Conservation (phyloP, 1,140 invertebrate genomes). For the Ephestia elutella region DNA sequence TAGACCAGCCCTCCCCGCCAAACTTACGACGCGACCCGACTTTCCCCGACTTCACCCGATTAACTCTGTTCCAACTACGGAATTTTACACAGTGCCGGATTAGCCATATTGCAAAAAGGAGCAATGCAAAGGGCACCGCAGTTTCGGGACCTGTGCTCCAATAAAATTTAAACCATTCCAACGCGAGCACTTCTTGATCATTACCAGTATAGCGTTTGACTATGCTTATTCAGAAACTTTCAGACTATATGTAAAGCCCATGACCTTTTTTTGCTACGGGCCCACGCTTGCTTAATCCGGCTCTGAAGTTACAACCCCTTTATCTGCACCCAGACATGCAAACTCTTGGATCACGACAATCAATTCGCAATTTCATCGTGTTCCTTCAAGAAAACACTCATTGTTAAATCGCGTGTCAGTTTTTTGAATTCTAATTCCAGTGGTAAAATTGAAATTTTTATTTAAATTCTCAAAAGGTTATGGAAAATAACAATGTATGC, state of each 20-base stretch:
- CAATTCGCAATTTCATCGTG: conserved; percentile 36
- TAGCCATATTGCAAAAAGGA: too few species aligned
- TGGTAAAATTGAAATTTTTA: conserved; percentile 5
- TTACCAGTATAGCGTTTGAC: too few species aligned
- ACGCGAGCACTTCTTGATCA: too few species aligned
- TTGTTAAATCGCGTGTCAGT: conserved; percentile 2
- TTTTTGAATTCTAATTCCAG: not conserved
- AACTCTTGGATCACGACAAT: conserved; percentile 49
- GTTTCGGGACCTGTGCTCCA: too few species aligned
- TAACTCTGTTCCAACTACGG: conserved; percentile 23
- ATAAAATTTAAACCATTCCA: too few species aligned
- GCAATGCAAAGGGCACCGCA: too few species aligned
- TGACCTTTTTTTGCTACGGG: too few species aligned
- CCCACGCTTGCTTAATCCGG: too few species aligned
- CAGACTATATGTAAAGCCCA: too few species aligned
- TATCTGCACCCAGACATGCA: conserved; percentile 62
- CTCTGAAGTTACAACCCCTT: conserved; percentile 34
- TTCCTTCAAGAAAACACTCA: conserved; percentile 9
- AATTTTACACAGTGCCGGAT: conserved; percentile 23
- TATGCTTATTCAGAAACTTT: too few species aligned
- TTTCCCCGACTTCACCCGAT: too few species aligned
- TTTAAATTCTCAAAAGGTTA: conserved; percentile 11
- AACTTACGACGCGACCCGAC: conserved; percentile 15
- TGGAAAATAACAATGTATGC: too few species aligned
- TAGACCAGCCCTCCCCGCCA: conserved; percentile 23